Evolutionary conservation across 2,113 vertebrate species (phyloP).

Genomic region (Larimichthys crocea): DNA sequence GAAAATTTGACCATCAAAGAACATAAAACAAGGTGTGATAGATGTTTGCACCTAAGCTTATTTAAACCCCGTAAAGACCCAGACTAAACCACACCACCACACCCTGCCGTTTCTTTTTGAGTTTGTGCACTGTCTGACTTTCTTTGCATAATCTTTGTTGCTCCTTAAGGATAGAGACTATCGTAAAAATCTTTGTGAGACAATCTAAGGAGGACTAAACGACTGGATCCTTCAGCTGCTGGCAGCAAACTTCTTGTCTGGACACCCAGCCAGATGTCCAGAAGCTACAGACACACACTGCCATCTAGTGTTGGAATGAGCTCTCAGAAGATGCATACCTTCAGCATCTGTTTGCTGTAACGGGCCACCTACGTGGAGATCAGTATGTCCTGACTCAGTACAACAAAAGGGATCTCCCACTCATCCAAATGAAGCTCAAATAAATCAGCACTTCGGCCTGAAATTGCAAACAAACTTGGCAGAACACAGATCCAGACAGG

Average conservation of each 20-base stretch:
- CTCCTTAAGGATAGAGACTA: conserved; percentile 27
- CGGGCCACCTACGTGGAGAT: conserved; percentile 62
- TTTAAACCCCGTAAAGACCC: conserved; percentile 15
- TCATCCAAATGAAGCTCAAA: conserved; percentile 45
- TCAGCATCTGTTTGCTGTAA: conserved; percentile 70
- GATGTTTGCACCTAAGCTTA: not conserved
- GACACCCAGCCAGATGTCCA: conserved; percentile 9
- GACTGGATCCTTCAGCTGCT: conserved; percentile 31
- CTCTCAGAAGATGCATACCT: not conserved
- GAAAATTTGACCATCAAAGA: not conserved
- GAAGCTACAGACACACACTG: conserved; percentile 61
- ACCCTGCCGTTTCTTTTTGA: conserved; percentile 32
- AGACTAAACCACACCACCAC: conserved; percentile 14
- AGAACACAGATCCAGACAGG: conserved; percentile 25
- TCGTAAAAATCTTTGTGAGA: conserved; percentile 41
- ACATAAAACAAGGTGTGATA: not conserved
- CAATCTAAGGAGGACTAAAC: conserved; percentile 9
- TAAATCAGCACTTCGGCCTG: conserved; percentile 51
- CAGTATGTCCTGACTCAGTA: conserved; percentile 23
- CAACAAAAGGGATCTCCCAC: conserved; percentile 43
- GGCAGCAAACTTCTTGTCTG: conserved; percentile 7
- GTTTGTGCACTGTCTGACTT: conserved; percentile 32
- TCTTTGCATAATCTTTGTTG: conserved; percentile 33
- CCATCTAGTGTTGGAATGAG: conserved; percentile 76
- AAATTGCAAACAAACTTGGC: conserved; percentile 56